phyloP scores from a whole-genome alignment of 2,888 invertebrate genomes.

The Polyploca ridens region DNA sequence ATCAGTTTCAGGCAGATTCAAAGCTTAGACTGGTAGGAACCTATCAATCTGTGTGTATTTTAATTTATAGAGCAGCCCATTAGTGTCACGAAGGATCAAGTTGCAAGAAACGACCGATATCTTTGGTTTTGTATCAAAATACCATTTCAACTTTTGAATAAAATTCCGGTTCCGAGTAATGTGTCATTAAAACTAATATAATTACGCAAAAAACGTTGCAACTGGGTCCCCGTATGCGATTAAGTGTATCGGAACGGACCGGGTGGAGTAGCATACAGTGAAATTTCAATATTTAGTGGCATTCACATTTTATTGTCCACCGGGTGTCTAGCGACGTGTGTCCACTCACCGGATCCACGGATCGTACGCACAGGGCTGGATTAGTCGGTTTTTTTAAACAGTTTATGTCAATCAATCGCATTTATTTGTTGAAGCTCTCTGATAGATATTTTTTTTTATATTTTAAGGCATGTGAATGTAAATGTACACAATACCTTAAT shows the following conservation, averaged over 20 bases:
- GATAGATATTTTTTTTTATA: not conserved
- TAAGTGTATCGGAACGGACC: slow-evolving; percentile 40
- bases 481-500: too few relatives aligned
- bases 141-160: not conserved
- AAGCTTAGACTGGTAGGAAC: not conserved
- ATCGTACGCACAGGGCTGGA: slow-evolving; percentile 54
- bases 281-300: slow-evolving; percentile 56
- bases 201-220: slow-evolving; percentile 19
- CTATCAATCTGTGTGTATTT: not conserved
- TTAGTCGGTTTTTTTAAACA: slow-evolving; percentile 21
- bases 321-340: slow-evolving; percentile 62
- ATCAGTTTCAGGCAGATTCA: not conserved
- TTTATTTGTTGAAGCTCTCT: not conserved
- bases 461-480: too few relatives aligned
- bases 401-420: slow-evolving; percentile 1
- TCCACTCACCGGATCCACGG: slow-evolving; percentile 52
- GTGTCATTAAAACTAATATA: slow-evolving; percentile 16
- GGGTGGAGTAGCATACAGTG: slow-evolving; percentile 22
- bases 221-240: slow-evolving; percentile 31
- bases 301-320: slow-evolving; percentile 61
- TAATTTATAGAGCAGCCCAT: not conserved
- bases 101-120: not conserved
- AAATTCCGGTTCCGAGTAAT: slow-evolving; percentile 9
- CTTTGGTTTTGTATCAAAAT: not conserved
- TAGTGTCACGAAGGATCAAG: not conserved